Base-by-base conservation (phyloP, 2,888 invertebrate genomes). In the Rosalia funebris region DNA sequence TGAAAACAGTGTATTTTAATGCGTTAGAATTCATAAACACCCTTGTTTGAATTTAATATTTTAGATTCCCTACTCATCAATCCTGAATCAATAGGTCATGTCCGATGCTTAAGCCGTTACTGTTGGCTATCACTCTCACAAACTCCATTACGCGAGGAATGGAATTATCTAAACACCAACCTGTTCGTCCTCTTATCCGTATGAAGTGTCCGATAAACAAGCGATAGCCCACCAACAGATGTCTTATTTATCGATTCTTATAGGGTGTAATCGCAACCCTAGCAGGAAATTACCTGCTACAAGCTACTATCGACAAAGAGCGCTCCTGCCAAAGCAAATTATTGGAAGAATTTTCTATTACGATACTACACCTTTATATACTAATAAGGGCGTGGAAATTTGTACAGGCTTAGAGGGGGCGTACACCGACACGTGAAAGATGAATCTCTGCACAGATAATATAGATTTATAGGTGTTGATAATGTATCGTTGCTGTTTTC, bases 211-310 rank as follows among this genome's bases (percentile, higher is more conserved):
- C 17, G 19, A 36, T 11, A 19, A 48, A 48, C 36, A 48, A 19
- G 12, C 36, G 42, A 10, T 17, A 20, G 36, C 44, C 32, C 12
- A 17, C 42, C 36, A 31, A 39, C 50, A 44, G 50, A 36, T 52
- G 50, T 41, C 50, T 25, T 44, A 9, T 20, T 55, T 63, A 62
- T 67, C 60, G 65, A 65, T 67, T 58, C 31, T 65, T 64, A 63
- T 67, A 58, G 62, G 54, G 61, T 62, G 67, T 60, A 67, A 67
- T 67, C 63, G 64, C 52, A 46, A 42, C 62, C 63, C 62, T 67
- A 64, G 37, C 57, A 67, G 65, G 67, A 67, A 67, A 67, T 67
- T 67, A 65, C 67, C 63, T 65, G 53, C 63, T 67, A 60, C 57
- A 53, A 48, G 63, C 58, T 47, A 62, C 44, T 44, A 56, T 48